Base-by-base conservation (phyloP, 2,888 invertebrate genomes). In the Hanleya hanleyi region DNA sequence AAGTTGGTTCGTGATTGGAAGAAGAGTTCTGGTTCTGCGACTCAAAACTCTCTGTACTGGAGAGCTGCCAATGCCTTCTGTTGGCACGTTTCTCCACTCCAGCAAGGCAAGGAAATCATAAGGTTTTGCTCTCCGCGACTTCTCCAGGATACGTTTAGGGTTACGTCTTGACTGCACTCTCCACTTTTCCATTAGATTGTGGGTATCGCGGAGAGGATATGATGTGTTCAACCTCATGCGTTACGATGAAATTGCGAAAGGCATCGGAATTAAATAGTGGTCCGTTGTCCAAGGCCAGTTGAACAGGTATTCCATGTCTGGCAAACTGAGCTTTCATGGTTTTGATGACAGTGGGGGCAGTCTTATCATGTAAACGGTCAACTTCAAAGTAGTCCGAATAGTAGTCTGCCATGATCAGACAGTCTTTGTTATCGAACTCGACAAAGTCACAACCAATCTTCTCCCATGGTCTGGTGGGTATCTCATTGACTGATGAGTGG, bases 291-390 rank as follows among this genome's bases (percentile, higher is more conserved):
- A 37, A 29, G 1, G 35, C 32, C 22, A 68, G 32, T 29, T 33
- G n/a, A 18, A 26, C 50, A 50, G 68, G 68, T 49, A 68, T 29
- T 26, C 57, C 72, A 41, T 68, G 67, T n/a, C 67, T 7, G 12
- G 38, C 68, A 33, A 67, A 68, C 6, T 68, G 51, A 22, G 72
- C 47, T 61, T 68, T 68, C 22, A 72, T 47, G 32, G 61, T 72
- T 2, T 38, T 6, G 18, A 72, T 72, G 5, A 72, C 62, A 29
- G 49, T 62, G 29, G 22, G 41, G 1, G 51, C 41, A 2, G 38
- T 67, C 7, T 67, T 72, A 37, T 36, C 51, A 32, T 57, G 64
- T 29, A 72, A 47, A 15, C 72, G 57, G 41, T 72, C 72, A 7
- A 72, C 36, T 36, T 71, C 71, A 47, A 41, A 67, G 67, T 51